Base-by-base conservation (phyloP, 2,797 vertebrate genomes). In the Myotis myotis region DNA sequence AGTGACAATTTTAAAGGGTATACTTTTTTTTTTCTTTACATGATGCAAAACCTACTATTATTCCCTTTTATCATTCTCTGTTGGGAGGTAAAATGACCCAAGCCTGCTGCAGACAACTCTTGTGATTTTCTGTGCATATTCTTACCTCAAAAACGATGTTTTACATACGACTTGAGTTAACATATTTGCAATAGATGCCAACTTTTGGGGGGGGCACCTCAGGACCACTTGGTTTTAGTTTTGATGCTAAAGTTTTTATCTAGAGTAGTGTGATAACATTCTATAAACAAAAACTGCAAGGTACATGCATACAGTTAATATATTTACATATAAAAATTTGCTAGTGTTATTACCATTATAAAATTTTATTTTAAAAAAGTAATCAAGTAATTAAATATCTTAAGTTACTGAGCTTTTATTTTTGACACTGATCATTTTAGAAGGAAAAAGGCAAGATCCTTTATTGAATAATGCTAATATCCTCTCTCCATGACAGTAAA, bases 311-410 rank as follows among this genome's bases (percentile, higher is more conserved):
- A 36, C 0, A 79, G n/a, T 36, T 15, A 55, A 74, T 66, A 55
- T 68, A 47, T 91, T 82, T 83, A 72, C 13, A 44, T 84, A 62
- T 68, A 79, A 89, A 93, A 55, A 16, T 47, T 92, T 95, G 6
- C 53, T 6, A 81, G 25, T 68, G 17, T 95, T 93, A 53, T 89
- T 83, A 53, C 33, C 92, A 5, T 93, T 94, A n/a, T 44, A 53
- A 94, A 91, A 60, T 85, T n/a, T 95, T 95, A 3, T 92, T 83
- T 79, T 55, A 78, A 75, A 87, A 72, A 89, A 57, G 30, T 53
- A 88, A 83, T n/a, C n/a, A 51, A 85, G 47, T 74, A 76, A 89
- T 88, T 83, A 91, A 70, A 71, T 87, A 89, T 81, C 1, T 15
- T 74, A 93, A 89, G 23, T 82, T 72, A 44, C 28, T 94, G 57